Evolutionary conservation across 2,797 vertebrate genomes (phyloP).

Genomic region (Decapterus maruadsi): DNA sequence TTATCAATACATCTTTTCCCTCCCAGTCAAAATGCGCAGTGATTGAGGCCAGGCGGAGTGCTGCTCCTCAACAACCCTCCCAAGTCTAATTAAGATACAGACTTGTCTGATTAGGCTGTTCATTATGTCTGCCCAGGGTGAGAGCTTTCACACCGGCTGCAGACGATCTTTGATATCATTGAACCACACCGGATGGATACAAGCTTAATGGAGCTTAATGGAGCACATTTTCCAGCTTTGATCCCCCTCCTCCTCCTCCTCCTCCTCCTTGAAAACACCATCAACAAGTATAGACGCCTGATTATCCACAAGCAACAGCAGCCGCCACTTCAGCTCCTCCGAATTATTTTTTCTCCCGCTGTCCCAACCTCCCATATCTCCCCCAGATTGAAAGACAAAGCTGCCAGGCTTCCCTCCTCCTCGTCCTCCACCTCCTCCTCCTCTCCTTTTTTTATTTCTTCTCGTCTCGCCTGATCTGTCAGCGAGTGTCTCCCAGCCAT

Average conservation of each 20-base stretch:
- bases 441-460: conserved; percentile 46
- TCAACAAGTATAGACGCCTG: conserved; percentile 42
- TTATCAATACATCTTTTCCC: conserved; percentile 30
- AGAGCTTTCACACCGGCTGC: conserved; percentile 52
- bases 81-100: conserved; percentile 68
- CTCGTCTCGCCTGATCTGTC: conserved; percentile 77
- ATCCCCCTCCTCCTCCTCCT: conserved; percentile 5
- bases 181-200: conserved; percentile 34
- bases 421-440: conserved; percentile 34
- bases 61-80: conserved; percentile 48
- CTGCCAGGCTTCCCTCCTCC: conserved; percentile 66
- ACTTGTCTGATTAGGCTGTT: conserved; percentile 62
- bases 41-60: conserved; percentile 32
- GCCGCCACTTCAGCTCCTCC: conserved; percentile 9
- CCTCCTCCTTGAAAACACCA: conserved; percentile 36
- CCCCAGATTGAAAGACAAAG: conserved; percentile 62
- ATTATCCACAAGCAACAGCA: conserved; percentile 27
- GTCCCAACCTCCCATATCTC: conserved; percentile 49
- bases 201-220: conserved; percentile 66
- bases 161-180: conserved; percentile 44
- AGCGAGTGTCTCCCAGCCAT: conserved; percentile 75
- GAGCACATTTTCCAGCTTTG: conserved; percentile 40
- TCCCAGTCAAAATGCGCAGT: conserved; percentile 23
- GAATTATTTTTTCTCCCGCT: neutral
- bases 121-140: conserved; percentile 58